Evolutionary conservation across 1,140 invertebrate species (phyloP).

Genomic region (Maniola jurtina): DNA sequence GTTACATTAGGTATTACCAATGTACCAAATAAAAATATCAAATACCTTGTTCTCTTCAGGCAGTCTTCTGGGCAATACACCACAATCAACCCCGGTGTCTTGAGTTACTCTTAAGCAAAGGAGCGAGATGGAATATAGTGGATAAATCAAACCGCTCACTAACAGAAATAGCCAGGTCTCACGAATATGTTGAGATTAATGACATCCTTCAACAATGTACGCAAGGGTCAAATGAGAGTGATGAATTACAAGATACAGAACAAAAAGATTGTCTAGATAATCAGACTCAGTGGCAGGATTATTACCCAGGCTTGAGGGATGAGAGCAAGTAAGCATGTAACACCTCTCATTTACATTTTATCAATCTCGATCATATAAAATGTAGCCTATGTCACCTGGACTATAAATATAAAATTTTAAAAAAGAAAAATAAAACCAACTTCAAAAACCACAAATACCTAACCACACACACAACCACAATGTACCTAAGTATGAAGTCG

Average conservation of each 20-base stretch:
- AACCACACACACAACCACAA: too few species aligned
- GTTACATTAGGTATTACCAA: too few species aligned
- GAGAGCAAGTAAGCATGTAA: constrained; percentile 45
- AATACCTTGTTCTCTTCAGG: constrained; percentile 56
- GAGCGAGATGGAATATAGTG: constrained; percentile 66
- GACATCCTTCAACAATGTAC: constrained; percentile 51
- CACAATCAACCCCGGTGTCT: constrained; percentile 74
- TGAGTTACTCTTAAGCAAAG: constrained; percentile 70
- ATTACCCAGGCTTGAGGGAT: constrained; percentile 58
- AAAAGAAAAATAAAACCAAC: too few species aligned
- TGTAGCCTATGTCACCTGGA: too few species aligned
- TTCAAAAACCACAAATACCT: too few species aligned
- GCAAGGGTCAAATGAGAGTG: constrained; percentile 6
- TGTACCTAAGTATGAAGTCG: too few species aligned
- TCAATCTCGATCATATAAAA: too few species aligned
- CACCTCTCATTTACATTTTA: constrained; percentile 19
- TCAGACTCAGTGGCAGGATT: constrained; percentile 56
- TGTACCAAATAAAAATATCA: too few species aligned
- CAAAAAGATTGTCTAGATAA: constrained; percentile 1
- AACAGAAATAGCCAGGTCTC: constrained; percentile 69
- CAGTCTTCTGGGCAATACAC: constrained; percentile 77
- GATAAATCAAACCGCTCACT: constrained; percentile 65
- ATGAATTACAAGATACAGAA: constrained; percentile 28
- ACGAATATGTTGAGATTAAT: constrained; percentile 69
- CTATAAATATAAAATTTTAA: too few species aligned